Conservation (phyloP, 2,888 invertebrate genomes). For the Atrina japonica region DNA sequence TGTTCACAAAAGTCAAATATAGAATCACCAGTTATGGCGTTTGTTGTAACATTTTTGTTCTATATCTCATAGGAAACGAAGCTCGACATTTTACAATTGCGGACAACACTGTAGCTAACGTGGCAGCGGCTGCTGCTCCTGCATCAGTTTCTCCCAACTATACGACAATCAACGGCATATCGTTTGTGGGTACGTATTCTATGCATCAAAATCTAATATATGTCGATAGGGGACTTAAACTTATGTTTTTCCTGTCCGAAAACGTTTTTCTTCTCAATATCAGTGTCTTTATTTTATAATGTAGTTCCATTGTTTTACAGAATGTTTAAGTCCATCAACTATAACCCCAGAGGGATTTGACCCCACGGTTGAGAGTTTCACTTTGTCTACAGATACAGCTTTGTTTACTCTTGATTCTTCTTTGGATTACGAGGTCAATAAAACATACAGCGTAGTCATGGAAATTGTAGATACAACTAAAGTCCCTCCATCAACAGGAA, state of each 20-base stretch:
- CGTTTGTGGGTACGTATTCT: conserved; percentile 61
- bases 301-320: conserved; percentile 30
- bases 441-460: conserved; percentile 58
- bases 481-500: conserved; percentile 57
- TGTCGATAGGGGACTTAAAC: too few species aligned
- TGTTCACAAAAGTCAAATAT: too few species aligned
- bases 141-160: conserved; percentile 49
- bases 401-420: conserved; percentile 55
- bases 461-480: conserved; percentile 58
- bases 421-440: conserved; percentile 66
- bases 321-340: conserved; percentile 46
- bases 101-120: conserved; percentile 53
- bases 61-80: conserved; percentile 62
- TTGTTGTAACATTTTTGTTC: too few species aligned
- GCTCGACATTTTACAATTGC: conserved; percentile 63
- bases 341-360: conserved; percentile 51
- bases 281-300: background rate
- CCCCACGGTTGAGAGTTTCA: conserved; percentile 54
- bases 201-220: background rate
- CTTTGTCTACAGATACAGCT: conserved; percentile 50
- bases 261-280: too few species aligned
- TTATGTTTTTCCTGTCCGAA: too few species aligned
- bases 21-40: too few species aligned
- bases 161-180: conserved; percentile 58
- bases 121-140: conserved; percentile 51